phyloP scores from a whole-genome alignment of 2,113 vertebrate genomes.

The Archocentrus centrarchus region DNA sequence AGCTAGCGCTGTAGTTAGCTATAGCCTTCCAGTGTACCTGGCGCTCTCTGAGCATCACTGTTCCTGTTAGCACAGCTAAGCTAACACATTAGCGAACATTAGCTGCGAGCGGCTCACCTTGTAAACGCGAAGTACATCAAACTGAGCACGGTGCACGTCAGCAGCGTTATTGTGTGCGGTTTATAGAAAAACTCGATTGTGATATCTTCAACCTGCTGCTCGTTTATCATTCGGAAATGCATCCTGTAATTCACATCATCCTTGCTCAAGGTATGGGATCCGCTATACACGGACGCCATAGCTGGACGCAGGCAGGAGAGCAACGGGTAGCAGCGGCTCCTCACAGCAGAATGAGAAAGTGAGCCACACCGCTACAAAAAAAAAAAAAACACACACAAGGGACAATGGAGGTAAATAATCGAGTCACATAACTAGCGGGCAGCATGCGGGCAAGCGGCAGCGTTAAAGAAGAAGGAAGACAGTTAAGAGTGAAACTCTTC shows the following conservation, averaged over 20 bases:
- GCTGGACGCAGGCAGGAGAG: constrained; percentile 43
- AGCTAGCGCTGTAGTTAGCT: not conserved
- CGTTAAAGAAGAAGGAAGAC: not conserved
- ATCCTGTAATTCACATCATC: constrained; percentile 95
- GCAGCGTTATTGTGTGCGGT: constrained; percentile 95
- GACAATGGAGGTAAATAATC: not conserved
- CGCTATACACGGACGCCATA: constrained; percentile 87
- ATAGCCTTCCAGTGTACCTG: constrained; percentile 6
- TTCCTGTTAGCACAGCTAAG: constrained; percentile 43
- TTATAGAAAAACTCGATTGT: constrained; percentile 97
- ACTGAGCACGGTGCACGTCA: constrained; percentile 93
- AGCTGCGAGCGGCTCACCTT: constrained; percentile 80
- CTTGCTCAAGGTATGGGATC: constrained; percentile 91
- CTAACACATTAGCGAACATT: constrained; percentile 61
- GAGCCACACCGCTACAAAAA: not conserved
- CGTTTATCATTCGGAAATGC: constrained; percentile 99
- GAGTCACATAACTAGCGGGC: not conserved
- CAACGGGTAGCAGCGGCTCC: constrained; percentile 12
- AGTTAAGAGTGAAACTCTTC: not conserved
- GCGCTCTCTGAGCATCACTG: constrained; percentile 51
- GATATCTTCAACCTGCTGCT: constrained; percentile 99
- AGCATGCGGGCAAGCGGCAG: not conserved
- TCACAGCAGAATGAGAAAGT: constrained; percentile 30
- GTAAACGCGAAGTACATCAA: constrained; percentile 97
- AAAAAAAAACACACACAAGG: not conserved